Base-by-base conservation (phyloP, 2,888 invertebrate species). In the Mesochorus sp. region DNA sequence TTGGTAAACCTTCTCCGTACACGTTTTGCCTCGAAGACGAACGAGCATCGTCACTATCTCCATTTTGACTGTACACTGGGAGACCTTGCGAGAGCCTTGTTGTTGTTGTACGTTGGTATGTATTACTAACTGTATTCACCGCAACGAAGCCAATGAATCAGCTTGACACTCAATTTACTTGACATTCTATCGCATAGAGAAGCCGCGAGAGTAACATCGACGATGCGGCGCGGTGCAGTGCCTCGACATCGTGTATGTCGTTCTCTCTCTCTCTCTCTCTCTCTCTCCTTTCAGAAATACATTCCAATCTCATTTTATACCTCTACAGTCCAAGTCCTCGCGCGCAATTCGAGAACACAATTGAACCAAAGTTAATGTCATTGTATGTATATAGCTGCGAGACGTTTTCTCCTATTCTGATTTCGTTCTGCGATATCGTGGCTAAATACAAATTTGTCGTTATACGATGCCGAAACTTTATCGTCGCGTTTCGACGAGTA, bases 161-260 rank as follows among this genome's bases (percentile, higher is more conserved):
- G 53, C 71, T 61, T 67, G 76, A 76, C 76, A 67, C 76, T 66
- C 76, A 67, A 76, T 76, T 76, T 76, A 76, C 59, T 51, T 76
- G 76, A 76, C 76, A 44, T 51, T 61, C 59, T 57, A 67, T 71
- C 49, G 61, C 34, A 17, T 12, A 12, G 55, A 24, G 31, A 57
- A 64, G 19, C 57, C 37, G n/a, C 49, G 49, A 14, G 26, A 28
- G 53, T 12, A 42, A 17, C 28, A 42, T 39, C 44, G 5, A 19
- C 51, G 26, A 21, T n/a, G 8, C 44, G 37, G 5, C 14, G n/a
- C n/a, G n/a, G n/a, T 19, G 19, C 19, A 17, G 28, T n/a, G n/a
- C n/a, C 44, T 42, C n/a, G n/a, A n/a, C n/a, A n/a, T n/a, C n/a
- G 24, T 47, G 39, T 47, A 14, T 19, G 3, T 71, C n/a, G n/a